These are phyloP conservation scores for Cylloceria caligata DNA, from an alignment of 2,888 invertebrate species.

Conservation along the genomic window DNA sequence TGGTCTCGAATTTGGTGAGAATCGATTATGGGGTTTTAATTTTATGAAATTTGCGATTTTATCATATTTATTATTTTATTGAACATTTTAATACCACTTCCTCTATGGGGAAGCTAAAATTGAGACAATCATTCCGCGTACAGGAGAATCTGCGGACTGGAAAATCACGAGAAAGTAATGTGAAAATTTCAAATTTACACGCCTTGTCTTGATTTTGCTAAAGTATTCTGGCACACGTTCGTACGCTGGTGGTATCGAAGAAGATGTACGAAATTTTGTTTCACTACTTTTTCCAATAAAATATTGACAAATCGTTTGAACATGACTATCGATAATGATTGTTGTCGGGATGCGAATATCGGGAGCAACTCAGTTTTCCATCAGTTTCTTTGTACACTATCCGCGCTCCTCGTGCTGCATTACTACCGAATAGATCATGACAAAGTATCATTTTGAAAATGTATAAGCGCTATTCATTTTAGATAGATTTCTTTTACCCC, in stretches of 20 bases:
- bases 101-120: too few relatives aligned
- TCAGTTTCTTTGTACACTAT: background rate
- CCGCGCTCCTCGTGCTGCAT: background rate
- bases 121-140: too few relatives aligned
- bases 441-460: constrained; percentile 17
- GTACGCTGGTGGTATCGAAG: background rate
- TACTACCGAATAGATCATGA: constrained; percentile 34
- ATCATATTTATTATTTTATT: too few relatives aligned
- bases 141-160: too few relatives aligned
- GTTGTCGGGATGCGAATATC: constrained; percentile 11
- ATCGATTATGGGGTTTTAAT: too few relatives aligned
- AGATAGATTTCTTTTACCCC: too few relatives aligned
- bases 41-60: too few relatives aligned
- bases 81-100: too few relatives aligned
- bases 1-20: too few relatives aligned
- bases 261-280: background rate
- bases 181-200: too few relatives aligned
- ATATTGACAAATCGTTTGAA: constrained; percentile 54
- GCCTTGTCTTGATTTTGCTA: background rate
- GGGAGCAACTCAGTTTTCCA: background rate
- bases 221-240: constrained; percentile 4
- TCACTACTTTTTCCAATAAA: constrained; percentile 6
- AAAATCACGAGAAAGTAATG: too few relatives aligned
- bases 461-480: background rate
- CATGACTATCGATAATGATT: constrained; percentile 58